These are phyloP conservation scores for Cyrtorhinus lividipennis DNA, from an alignment of 1,140 invertebrate genomes.

Conservation along the genomic window DNA sequence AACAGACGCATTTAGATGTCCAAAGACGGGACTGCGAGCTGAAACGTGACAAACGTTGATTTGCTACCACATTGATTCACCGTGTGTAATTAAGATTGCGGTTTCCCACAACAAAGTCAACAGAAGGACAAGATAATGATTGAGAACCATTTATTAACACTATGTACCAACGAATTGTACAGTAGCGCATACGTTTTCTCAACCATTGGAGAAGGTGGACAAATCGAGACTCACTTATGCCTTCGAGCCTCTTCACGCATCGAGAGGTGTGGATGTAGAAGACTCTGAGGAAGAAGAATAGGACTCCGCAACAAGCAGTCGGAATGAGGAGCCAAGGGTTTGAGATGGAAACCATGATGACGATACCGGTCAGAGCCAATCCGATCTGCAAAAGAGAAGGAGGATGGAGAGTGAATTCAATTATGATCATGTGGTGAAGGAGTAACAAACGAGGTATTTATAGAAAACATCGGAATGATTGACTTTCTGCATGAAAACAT, in stretches of 20 bases:
- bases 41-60: constrained; percentile 27
- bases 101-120: too few relatives aligned
- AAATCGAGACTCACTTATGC: constrained; percentile 39
- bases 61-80: too few relatives aligned
- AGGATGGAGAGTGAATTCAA: neutral
- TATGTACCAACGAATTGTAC: too few relatives aligned
- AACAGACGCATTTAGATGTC: constrained; percentile 73
- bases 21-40: constrained; percentile 69
- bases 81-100: too few relatives aligned
- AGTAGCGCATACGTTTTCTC: too few relatives aligned
- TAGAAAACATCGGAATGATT: too few relatives aligned
- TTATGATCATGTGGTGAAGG: neutral
- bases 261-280: constrained; percentile 52
- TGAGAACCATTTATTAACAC: too few relatives aligned
- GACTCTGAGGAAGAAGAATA: constrained; percentile 40
- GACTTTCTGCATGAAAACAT: too few relatives aligned
- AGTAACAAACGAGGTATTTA: neutral
- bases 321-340: constrained; percentile 46
- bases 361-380: constrained; percentile 45
- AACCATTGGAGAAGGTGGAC: too few relatives aligned
- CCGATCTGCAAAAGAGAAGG: constrained; percentile 32
- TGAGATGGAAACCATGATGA: constrained; percentile 42
- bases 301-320: constrained; percentile 37
- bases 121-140: too few relatives aligned
- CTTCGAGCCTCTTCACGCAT: constrained; percentile 54